Evolutionary conservation across 2,888 invertebrate species (phyloP), one percentile per base, ranked within the genome.

Genomic region (Criorhina ranunculi): DNA sequence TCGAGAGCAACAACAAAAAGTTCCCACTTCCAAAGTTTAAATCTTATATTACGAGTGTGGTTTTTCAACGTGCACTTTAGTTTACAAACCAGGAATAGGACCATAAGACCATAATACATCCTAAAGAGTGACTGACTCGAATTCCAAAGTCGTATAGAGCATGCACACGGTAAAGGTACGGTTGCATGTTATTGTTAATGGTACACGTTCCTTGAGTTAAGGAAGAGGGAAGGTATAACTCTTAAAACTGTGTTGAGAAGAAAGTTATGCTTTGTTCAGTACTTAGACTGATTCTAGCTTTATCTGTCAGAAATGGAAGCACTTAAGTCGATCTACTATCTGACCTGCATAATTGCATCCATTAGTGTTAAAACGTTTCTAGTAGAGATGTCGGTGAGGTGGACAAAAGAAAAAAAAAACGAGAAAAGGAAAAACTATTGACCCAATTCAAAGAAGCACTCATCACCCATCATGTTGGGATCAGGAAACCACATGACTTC

Each of bases 71-170:
- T 49, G 19, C n/a, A 37, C 29, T 66, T 66, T 51, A 51, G 35
- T 35, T 46, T 11, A 17, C 1, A 9, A 51, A 17, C 19, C 33
- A 46, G 31, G 46, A 46, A 17, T 46, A 64, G n/a, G 33, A 51
- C 37, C 37, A 51, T 51, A 51, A 51, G 40, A 24, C 66, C 37
- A 29, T 66, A 66, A 66, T 51, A 51, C 51, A 66, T 51, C 51
- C 37, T 40, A 66, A 40, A 51, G 66, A 37, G 51, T 66, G 51
- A 40, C 66, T 66, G 66, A 66, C 66, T 51, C 51, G 66, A 11
- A 51, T 66, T 24, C 29, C 24, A 51, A 37, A 17, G 62, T 9
- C 24, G 24, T n/a, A n/a, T n/a, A 24, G 4, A 24, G 24, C 2
- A 24, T 37, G 51, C 15, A 24, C 37, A 24, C 51, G 4, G 15